A percentile compares a stretch with the other conserved stretches of the same genome.
These are phyloP conservation scores for Enteromius trimaculatus DNA, from an alignment of 2,797 vertebrate genomes.

Conservation along the genomic window DNA sequence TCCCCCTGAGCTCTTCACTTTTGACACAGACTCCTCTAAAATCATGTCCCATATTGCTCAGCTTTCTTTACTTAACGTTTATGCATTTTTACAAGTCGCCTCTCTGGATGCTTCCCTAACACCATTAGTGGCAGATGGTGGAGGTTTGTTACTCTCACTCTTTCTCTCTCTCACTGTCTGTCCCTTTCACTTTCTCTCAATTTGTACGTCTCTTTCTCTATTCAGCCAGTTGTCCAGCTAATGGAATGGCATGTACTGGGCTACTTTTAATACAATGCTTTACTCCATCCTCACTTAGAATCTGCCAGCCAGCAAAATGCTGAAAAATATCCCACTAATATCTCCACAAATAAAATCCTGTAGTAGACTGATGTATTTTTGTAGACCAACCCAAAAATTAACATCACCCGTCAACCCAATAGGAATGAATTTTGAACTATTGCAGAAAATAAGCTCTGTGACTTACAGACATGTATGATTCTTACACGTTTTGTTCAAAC, in stretches of 20 bases:
- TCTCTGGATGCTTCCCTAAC: conserved; percentile 59
- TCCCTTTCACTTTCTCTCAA: conserved; percentile 43
- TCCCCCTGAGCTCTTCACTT: conserved; percentile 78
- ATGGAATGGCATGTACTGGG: conserved; percentile 67
- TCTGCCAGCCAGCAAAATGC: conserved; percentile 67
- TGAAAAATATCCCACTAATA: conserved; percentile 64
- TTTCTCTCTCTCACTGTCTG: conserved; percentile 39
- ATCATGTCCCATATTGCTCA: conserved; percentile 57
- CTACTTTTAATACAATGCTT: conserved; percentile 67
- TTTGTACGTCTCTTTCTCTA: conserved; percentile 39
- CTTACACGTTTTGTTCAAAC: background rate
- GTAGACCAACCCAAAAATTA: background rate
- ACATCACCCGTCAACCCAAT: background rate
- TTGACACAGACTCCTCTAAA: conserved; percentile 77
- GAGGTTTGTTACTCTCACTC: conserved; percentile 39
- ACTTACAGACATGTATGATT: background rate
- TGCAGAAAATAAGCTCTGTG: background rate
- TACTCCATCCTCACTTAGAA: conserved; percentile 57
- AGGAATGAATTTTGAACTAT: background rate
- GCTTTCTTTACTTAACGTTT: conserved; percentile 69
- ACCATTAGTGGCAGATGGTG: conserved; percentile 66
- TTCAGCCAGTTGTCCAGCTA: conserved; percentile 47
- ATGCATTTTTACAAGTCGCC: conserved; percentile 68
- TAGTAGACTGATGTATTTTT: background rate
- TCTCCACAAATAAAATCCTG: conserved; percentile 1